Evolutionary conservation across 2,888 invertebrate species (phyloP), one percentile per base, ranked within the genome.

Genomic region (Metopia argyrocephala): DNA sequence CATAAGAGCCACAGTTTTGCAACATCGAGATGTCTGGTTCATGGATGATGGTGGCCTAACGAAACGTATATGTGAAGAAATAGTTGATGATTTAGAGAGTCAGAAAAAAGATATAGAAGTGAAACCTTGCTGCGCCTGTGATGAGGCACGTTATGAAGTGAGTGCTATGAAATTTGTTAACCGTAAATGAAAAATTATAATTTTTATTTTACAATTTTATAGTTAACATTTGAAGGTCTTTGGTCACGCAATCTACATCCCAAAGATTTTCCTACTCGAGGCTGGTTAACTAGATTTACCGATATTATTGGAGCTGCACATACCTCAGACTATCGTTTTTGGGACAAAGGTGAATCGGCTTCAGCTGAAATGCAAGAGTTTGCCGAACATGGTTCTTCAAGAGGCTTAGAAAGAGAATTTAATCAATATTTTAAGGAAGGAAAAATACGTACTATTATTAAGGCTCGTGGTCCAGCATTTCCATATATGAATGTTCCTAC

Each of bases 191-290:
- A 25, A 28, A 23, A n/a, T 46, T 25, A 23, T 20, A n/a, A n/a
- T 18, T 52, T 46, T 4, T 12, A 56, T 21, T 48, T 20, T 18
- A 70, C 46, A 27, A 61, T 31, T 61, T 82, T 70, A 0, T 86
- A 96, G 96, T 92, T 97, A 12, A 95, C 93, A 84, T 98, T 96
- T 89, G 96, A 98, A 91, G 98, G 98, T 0, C 91, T 96, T 20
- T 99, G 99, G 99, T 97, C 98, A 0, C 93, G 96, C 56, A 94
- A 96, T 86, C 97, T 97, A 0, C 99, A 99, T 90, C 98, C 99
- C 0, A 97, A 96, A 86, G 96, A 98, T 87, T 99, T 97, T 88
- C 99, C 99, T 0, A 92, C 93, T 69, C 96, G 97, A 84, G 93
- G 93, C 38, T 96, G 96, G 92, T 92, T 95, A 76, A 96, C 98